Evolutionary conservation across 2,113 vertebrate genomes (phyloP).

Genomic region (Spea multiplicata): DNA sequence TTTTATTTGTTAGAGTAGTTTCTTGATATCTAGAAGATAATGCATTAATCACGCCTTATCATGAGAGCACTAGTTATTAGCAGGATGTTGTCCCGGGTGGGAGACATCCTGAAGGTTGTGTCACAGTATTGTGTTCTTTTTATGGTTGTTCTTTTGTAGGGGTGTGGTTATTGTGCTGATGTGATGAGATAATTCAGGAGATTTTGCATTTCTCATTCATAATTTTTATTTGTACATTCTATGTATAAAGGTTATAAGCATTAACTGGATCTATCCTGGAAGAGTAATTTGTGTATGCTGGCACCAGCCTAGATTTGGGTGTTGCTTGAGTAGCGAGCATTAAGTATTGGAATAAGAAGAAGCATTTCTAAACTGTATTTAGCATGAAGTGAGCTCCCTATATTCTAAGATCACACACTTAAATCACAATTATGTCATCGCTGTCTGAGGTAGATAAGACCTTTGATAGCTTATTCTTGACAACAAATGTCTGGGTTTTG

Average conservation of each 20-base stretch:
- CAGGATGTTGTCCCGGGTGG: background rate
- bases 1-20: background rate
- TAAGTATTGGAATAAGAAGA: too few relatives aligned
- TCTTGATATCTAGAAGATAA: background rate
- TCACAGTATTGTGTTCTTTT: constrained; percentile 5
- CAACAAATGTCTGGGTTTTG: too few relatives aligned
- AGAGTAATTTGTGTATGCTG: too few relatives aligned
- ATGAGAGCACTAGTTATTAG: background rate
- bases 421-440: too few relatives aligned
- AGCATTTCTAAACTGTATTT: too few relatives aligned
- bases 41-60: background rate
- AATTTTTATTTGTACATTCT: background rate
- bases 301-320: too few relatives aligned
- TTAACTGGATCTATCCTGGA: background rate
- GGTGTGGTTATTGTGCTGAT: background rate
- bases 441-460: too few relatives aligned
- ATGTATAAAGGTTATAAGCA: background rate
- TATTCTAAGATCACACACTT: too few relatives aligned
- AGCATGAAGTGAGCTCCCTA: too few relatives aligned
- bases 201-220: background rate
- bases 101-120: background rate
- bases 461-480: too few relatives aligned
- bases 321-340: too few relatives aligned
- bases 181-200: background rate
- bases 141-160: constrained; percentile 1